Base-by-base conservation (phyloP, 2,888 invertebrate genomes). In the Zhuqinia jingwanae region DNA sequence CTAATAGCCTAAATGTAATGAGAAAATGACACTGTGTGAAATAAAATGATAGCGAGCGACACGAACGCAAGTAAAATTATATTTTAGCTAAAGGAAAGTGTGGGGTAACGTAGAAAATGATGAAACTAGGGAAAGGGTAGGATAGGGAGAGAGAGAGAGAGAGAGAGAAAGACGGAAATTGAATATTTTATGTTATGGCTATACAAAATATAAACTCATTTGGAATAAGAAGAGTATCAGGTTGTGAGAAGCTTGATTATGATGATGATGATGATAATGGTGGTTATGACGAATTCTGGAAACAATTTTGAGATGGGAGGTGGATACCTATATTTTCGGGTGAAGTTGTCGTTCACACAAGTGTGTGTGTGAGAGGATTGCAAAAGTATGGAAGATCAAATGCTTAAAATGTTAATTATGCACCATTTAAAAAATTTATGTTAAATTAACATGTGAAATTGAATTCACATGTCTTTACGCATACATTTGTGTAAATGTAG, bases 1-100 rank as follows among this genome's bases (percentile, higher is more conserved):
- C 60, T 60, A 60, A 60, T 60, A 27, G 27, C 60, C 60, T 60
- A 22, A 6, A n/a, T 60, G 10, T 60, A 60, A 60, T 27, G 13
- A n/a, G 60, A 30, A 60, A 30, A 60, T 30, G 60, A 60, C n/a
- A 30, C 60, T 30, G 30, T 30, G 30, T 30, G 30, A 60, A 60
- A 30, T 60, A 15, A 27, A 30, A 36, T 36, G 36, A 36, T 15
- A 2, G 13, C 13, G 50, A 15, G 2, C 8, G 13, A 15, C 2
- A 50, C 2, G n/a, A 15, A n/a, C 50, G 2, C 50, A 50, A 50
- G 8, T 50, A 50, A 15, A n/a, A n/a, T n/a, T n/a, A 36, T 36
- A 36, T 3, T 36, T 36, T 3, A 36, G 8, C 36, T 36, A 36
- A 36, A 36, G 8, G 36, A 36, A n/a, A n/a, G n/a, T 50, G 50